Base-by-base conservation (phyloP, 2,113 vertebrate genomes). In the Anseranas semipalmata region DNA sequence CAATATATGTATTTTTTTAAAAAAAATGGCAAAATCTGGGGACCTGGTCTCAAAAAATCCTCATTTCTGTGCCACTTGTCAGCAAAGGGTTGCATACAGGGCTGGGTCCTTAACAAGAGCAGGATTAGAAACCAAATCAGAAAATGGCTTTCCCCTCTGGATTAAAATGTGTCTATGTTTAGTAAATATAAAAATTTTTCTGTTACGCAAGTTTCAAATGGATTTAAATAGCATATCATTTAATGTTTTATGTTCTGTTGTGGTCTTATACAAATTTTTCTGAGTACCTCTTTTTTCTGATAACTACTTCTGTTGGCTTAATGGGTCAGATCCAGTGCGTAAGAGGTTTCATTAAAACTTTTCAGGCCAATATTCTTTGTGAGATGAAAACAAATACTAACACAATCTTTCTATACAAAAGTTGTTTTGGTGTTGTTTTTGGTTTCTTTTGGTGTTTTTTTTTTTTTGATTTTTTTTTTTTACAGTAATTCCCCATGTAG, bases 401-500 rank as follows among this genome's bases (percentile, higher is more conserved):
- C 81, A 93, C 87, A 85, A 60, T 62, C 15, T 85, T 96, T 85
- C 50, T 89, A 27, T 75, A 53, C 45, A 65, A 46, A 74, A 17
- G 41, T 65, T 52, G 50, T 27, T 52, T 52, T 21, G 76, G 52
- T 59, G 8, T n/a, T n/a, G 13, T 52, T 27, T 52, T 52, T 52
- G 24, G 41, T 41, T 41, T 41, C 9, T 41, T 41, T 41, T 41
- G 12, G 41, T 41, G 41, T 41, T 41, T 9, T 41, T 9, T 41
- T 74, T 35, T n/a, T 37, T 97, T 87, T 97, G 92, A 87, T 90
- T 86, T 90, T 72, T 8, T 75, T 75, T 85, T 85, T 96, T 93
- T 89, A 89, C 63, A 84, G 55, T 60, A 67, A 89, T 88, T 94
- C 88, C 93, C 83, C 60, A 32, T 93, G 84, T 45, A 21, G 71